phyloP scores from a whole-genome alignment of 2,888 invertebrate species.

The Onchidella celtica region DNA sequence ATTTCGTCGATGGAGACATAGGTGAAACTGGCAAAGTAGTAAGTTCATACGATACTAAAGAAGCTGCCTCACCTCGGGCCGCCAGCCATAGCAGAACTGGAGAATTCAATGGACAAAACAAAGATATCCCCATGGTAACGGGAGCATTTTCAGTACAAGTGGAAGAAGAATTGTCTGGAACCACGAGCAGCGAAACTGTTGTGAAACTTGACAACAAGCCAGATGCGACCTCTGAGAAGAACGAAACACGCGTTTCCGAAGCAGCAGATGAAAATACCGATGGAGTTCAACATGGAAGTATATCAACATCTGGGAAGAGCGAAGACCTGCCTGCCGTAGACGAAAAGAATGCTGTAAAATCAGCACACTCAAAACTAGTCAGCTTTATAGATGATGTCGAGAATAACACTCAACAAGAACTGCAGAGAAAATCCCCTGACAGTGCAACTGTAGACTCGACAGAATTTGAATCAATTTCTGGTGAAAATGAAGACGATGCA shows the following conservation, averaged over 20 bases:
- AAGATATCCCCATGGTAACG: background rate
- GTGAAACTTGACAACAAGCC: background rate
- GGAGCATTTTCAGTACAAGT: background rate
- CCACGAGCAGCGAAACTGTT: background rate
- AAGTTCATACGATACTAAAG: background rate
- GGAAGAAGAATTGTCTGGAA: background rate
- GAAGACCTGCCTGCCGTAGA: background rate
- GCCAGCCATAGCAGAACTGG: background rate
- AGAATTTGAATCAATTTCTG: background rate
- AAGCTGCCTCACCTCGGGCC: background rate
- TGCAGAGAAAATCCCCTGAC: background rate
- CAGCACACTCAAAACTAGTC: background rate
- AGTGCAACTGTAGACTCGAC: background rate
- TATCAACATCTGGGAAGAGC: background rate
- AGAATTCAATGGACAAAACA: background rate
- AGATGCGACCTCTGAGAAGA: background rate
- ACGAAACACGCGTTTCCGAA: background rate
- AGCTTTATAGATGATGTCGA: background rate
- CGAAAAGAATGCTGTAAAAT: background rate
- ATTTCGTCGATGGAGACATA: background rate
- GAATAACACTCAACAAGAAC: background rate
- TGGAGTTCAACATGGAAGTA: background rate
- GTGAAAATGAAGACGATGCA: slow-evolving; percentile 13
- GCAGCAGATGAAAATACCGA: background rate
- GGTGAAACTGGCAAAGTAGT: too few relatives aligned